Conservation (phyloP, 2,888 invertebrate genomes). For the Lithophane ornitopus region DNA sequence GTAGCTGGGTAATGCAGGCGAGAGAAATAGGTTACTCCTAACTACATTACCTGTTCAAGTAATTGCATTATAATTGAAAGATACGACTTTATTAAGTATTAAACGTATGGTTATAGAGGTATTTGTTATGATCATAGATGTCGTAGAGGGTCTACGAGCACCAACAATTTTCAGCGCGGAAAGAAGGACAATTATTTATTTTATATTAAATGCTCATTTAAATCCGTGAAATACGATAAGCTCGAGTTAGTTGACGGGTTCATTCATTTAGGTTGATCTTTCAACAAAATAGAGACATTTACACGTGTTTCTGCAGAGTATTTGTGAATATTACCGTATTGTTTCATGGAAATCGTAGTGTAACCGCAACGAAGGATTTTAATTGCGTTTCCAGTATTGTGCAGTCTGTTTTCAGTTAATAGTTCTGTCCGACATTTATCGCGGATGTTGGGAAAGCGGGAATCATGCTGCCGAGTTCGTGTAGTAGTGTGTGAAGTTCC, state of each 20-base stretch:
- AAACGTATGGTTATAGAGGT: neutral
- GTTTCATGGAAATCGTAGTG: neutral
- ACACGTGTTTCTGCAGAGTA: neutral
- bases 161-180: neutral
- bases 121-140: neutral
- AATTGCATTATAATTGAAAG: slow-evolving; percentile 32
- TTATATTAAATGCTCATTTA: neutral
- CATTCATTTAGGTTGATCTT: neutral
- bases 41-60: slow-evolving; percentile 37
- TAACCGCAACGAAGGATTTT: neutral
- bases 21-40: slow-evolving; percentile 56
- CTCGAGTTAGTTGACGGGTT: neutral
- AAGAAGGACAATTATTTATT: neutral
- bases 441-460: neutral
- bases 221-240: neutral
- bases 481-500: neutral
- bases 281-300: neutral
- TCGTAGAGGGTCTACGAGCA: slow-evolving; percentile 8
- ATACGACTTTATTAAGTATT: neutral
- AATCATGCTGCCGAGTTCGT: neutral
- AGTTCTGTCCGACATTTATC: neutral
- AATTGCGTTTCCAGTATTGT: slow-evolving; percentile 11
- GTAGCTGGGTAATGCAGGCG: slow-evolving; percentile 54
- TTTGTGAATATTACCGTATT: neutral
- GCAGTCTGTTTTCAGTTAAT: slow-evolving; percentile 14